Evolutionary conservation across 1,140 invertebrate species (phyloP).

Genomic region (Chelonus insularis): DNA sequence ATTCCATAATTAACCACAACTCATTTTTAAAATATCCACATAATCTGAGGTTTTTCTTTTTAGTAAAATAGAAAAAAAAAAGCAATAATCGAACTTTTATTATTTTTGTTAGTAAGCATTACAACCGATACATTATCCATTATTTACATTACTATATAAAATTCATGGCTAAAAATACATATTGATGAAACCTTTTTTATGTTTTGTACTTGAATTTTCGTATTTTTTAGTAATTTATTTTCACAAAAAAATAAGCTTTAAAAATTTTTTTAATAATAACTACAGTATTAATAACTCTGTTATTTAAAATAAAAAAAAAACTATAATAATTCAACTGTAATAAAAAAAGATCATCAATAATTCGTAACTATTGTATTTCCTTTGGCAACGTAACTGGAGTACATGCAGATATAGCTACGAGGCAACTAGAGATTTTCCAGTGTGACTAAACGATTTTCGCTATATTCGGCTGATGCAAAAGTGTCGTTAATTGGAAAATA

Average conservation of each 20-base stretch:
- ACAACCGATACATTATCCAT: no score
- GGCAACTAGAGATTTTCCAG: background rate
- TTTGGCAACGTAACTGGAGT: background rate
- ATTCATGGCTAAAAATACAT: no score
- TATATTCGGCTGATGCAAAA: conserved; percentile 9
- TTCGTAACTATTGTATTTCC: conserved; percentile 2
- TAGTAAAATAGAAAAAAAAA: no score
- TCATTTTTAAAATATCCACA: no score
- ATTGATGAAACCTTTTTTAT: no score
- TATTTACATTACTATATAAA: no score
- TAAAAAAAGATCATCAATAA: background rate
- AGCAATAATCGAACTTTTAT: no score
- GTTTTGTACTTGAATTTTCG: no score
- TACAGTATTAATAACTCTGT: background rate
- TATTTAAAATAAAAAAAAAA: background rate
- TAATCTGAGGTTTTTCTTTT: no score
- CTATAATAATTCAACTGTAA: background rate
- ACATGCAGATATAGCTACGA: background rate
- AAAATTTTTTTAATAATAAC: background rate
- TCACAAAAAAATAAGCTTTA: background rate
- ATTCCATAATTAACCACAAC: no score
- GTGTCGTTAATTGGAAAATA: conserved; percentile 28
- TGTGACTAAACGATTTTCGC: background rate
- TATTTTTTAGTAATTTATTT: no score
- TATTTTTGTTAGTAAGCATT: no score